Conservation (phyloP, 2,113 vertebrate species). For the Coracopsis vasa region DNA sequence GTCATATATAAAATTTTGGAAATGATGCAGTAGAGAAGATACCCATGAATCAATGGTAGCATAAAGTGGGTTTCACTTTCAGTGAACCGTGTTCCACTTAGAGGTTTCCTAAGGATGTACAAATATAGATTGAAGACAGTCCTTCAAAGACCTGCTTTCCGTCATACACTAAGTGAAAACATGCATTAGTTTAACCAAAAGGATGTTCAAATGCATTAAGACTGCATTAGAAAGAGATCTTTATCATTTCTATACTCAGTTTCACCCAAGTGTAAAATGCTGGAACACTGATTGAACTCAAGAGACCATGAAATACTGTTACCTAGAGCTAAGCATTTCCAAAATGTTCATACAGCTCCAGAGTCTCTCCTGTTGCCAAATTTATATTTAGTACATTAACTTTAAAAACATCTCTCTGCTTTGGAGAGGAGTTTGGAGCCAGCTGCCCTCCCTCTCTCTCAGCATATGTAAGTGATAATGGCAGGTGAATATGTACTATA, state of each 20-base stretch:
- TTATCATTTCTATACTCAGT: neutral
- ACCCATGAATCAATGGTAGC: neutral
- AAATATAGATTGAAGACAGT: neutral
- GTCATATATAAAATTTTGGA: neutral
- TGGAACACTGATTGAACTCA: neutral
- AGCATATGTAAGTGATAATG: constrained; percentile 29
- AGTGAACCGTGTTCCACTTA: neutral
- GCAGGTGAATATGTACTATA: constrained; percentile 33
- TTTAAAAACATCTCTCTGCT: neutral
- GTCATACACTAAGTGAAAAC: neutral
- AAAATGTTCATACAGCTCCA: neutral
- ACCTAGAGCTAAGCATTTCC: neutral
- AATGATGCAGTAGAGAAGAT: neutral
- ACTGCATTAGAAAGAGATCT: neutral
- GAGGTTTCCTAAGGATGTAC: neutral
- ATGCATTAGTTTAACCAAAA: neutral
- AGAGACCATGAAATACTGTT: neutral
- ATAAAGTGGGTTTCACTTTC: neutral
- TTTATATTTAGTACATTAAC: neutral
- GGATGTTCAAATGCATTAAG: neutral
- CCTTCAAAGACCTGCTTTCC: neutral
- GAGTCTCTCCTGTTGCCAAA: neutral
- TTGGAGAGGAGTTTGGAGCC: neutral
- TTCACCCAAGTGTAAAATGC: neutral
- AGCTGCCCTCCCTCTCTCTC: constrained; percentile 13